These are phyloP conservation scores for Phoxinus phoxinus DNA, from an alignment of 2,113 vertebrate species.

Conservation along the genomic window DNA sequence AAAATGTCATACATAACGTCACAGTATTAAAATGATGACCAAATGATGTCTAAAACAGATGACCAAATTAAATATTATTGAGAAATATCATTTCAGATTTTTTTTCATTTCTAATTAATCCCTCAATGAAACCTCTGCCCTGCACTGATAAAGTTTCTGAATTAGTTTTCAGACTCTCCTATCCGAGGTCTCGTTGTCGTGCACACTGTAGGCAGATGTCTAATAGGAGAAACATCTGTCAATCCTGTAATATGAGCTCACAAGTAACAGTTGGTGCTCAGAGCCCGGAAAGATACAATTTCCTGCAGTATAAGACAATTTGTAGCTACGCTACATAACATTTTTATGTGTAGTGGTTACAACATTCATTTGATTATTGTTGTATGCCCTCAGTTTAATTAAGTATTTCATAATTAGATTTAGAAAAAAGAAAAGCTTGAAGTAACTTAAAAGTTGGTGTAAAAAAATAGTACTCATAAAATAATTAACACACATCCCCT, in stretches of 20 bases:
- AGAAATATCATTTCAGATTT: background rate
- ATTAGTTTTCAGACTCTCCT: constrained; percentile 58
- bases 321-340: background rate
- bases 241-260: constrained; percentile 57
- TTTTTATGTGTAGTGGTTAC: background rate
- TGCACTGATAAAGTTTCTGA: background rate
- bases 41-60: background rate
- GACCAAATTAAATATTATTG: background rate
- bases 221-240: constrained; percentile 70
- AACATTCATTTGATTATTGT: background rate
- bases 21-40: no score
- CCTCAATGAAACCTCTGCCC: background rate
- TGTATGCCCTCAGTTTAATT: background rate
- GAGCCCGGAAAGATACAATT: constrained; percentile 41
- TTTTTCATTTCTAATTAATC: background rate
- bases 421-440: background rate
- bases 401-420: background rate
- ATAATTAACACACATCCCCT: no score
- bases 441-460: no score
- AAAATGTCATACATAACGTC: no score
- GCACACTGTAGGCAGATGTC: constrained; percentile 52
- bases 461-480: no score
- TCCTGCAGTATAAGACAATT: constrained; percentile 18
- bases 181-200: constrained; percentile 57
- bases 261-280: constrained; percentile 61